Evolutionary conservation across 2,888 invertebrate genomes (phyloP).

Genomic region (Ephialtes manifestator): DNA sequence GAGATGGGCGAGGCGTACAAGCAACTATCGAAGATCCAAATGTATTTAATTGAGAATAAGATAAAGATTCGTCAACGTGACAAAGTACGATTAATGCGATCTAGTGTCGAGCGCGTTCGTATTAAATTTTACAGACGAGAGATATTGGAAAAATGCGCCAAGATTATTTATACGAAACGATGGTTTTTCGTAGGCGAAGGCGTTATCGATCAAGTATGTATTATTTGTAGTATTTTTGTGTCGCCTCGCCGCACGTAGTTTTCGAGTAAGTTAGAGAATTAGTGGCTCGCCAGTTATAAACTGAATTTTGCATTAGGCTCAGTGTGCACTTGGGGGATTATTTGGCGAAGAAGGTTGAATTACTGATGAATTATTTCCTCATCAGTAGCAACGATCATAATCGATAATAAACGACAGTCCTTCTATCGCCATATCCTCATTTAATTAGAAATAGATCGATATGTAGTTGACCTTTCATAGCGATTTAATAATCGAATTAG

Average conservation of each 20-base stretch:
- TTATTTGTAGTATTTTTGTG: constrained; percentile 11
- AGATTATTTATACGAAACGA: constrained; percentile 9
- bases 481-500: constrained; percentile 56
- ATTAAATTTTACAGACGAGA: constrained; percentile 5
- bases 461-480: constrained; percentile 60
- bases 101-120: neutral
- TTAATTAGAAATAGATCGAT: constrained; percentile 33
- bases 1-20: constrained; percentile 15
- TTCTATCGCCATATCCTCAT: neutral
- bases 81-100: neutral
- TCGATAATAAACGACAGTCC: neutral
- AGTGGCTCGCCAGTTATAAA: constrained; percentile 35
- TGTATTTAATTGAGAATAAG: constrained; percentile 1
- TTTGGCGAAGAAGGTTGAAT: neutral
- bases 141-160: neutral
- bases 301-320: constrained; percentile 26
- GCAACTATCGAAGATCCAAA: constrained; percentile 4
- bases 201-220: constrained; percentile 33
- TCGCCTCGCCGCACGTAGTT: constrained; percentile 21
- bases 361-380: neutral
- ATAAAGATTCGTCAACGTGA: constrained; percentile 11
- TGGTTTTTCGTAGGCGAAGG: constrained; percentile 8
- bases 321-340: constrained; percentile 46
- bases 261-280: constrained; percentile 18
- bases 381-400: neutral